Evolutionary conservation across 1,140 invertebrate species (phyloP).

Genomic region (Zaprionus davidi): DNA sequence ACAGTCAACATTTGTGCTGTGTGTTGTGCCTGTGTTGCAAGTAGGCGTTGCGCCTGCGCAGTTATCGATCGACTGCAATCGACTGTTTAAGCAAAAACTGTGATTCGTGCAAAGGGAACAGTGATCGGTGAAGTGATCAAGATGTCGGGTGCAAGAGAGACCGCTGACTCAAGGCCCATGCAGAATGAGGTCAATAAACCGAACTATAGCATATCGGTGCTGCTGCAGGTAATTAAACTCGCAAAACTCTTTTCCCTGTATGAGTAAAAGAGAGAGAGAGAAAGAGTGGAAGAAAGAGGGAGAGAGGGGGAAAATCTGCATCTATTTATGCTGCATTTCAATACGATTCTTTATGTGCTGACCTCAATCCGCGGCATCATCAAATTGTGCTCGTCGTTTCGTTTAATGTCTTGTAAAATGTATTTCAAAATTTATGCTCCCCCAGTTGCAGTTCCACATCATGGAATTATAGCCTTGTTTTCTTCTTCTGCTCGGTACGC

Average conservation of each 20-base stretch:
- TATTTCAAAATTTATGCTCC: conserved; percentile 62
- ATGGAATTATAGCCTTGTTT: conserved; percentile 66
- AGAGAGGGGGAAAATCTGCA: conserved; percentile 3
- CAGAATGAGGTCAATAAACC: conserved; percentile 26
- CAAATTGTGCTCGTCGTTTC: conserved; percentile 48
- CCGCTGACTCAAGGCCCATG: neutral
- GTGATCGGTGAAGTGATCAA: conserved; percentile 9
- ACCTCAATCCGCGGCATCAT: conserved; percentile 63
- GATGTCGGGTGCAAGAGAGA: conserved; percentile 13
- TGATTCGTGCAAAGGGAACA: neutral
- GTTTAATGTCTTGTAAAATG: conserved; percentile 52
- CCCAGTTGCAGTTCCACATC: conserved; percentile 30
- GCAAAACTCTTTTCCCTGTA: neutral
- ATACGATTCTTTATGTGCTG: conserved; percentile 33
- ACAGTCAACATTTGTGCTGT: conserved; percentile 29
- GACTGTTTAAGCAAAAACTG: neutral
- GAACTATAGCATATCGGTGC: conserved; percentile 18
- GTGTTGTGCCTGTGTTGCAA: conserved; percentile 49
- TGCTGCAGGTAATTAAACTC: conserved; percentile 16
- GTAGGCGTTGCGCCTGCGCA: conserved; percentile 62
- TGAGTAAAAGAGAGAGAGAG: too few species aligned
- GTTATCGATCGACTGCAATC: conserved; percentile 18
- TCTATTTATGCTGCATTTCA: conserved; percentile 34
- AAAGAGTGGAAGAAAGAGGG: neutral
- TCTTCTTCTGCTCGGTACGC: conserved; percentile 16